These are phyloP conservation scores for Pectinophora gossypiella DNA, from an alignment of 1,140 invertebrate species.

Conservation along the genomic window DNA sequence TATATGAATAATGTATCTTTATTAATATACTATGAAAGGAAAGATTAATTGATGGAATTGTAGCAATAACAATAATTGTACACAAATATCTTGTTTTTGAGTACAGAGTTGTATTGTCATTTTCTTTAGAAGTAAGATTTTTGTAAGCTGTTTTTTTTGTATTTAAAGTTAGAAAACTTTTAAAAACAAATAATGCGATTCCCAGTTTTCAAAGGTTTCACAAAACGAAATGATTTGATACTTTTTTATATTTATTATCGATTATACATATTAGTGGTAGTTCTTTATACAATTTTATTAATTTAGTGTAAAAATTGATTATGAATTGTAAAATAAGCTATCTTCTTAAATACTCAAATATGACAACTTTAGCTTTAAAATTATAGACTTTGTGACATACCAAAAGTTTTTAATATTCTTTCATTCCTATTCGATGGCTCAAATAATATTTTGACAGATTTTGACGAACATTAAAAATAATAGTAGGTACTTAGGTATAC, in stretches of 20 bases:
- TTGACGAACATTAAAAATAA: too few relatives aligned
- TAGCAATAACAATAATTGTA: too few relatives aligned
- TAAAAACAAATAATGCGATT: background rate
- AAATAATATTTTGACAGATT: too few relatives aligned
- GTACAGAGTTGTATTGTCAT: background rate
- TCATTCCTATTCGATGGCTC: too few relatives aligned
- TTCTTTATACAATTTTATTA: constrained; percentile 16
- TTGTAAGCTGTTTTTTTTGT: constrained; percentile 1
- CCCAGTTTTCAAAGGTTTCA: constrained; percentile 22
- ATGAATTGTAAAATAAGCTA: constrained; percentile 6
- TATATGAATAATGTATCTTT: too few relatives aligned
- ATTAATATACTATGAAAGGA: too few relatives aligned
- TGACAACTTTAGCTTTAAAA: too few relatives aligned
- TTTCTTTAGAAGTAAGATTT: background rate
- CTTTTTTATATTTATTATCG: constrained; percentile 6
- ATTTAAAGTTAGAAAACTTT: constrained; percentile 4
- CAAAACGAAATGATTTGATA: constrained; percentile 28
- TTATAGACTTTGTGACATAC: too few relatives aligned
- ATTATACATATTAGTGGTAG: constrained; percentile 7
- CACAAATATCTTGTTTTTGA: background rate
- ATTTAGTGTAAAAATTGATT: constrained; percentile 14
- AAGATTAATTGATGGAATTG: too few relatives aligned
- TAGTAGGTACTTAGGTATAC: too few relatives aligned
- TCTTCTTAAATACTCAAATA: constrained; percentile 16
- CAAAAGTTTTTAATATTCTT: too few relatives aligned